Conservation (phyloP, 2,888 invertebrate species). For the Tyria jacobaeae region DNA sequence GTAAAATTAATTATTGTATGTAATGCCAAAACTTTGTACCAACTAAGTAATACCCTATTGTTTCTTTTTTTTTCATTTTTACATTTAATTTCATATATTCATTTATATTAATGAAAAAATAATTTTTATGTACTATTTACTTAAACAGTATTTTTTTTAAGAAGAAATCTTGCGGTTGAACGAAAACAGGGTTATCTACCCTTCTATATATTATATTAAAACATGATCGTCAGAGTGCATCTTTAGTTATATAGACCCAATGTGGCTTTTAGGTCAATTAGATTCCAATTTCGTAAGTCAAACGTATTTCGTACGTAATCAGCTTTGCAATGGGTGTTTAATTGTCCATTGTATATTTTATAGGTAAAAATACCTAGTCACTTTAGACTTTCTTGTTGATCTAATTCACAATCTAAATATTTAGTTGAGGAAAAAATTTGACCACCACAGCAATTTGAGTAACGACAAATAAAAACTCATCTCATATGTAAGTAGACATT, state of each 20-base stretch:
- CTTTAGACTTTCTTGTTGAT: not conserved
- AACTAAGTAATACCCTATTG: not conserved
- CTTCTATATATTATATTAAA: constrained; percentile 13
- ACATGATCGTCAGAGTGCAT: constrained; percentile 39
- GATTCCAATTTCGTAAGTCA: constrained; percentile 41
- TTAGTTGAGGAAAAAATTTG: not conserved
- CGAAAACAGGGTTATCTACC: not conserved
- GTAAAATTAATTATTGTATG: not conserved
- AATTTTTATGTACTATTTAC: not conserved
- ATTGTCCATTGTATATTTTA: not conserved
- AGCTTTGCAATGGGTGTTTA: constrained; percentile 14
- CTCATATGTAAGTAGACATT: not conserved
- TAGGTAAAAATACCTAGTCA: not conserved
- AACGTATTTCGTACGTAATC: constrained; percentile 37
- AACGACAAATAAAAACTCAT: too few relatives aligned
- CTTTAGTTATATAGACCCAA: constrained; percentile 56
- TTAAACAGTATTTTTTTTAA: not conserved
- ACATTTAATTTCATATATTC: not conserved
- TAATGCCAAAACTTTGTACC: constrained; percentile 1
- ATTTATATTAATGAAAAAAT: too few relatives aligned
- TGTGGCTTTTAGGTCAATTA: constrained; percentile 84
- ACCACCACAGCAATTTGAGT: not conserved
- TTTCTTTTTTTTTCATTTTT: not conserved
- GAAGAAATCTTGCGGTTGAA: not conserved
- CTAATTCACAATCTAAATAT: too few relatives aligned